Base-by-base conservation (phyloP, 2,113 vertebrate species). In the Poecile atricapillus region DNA sequence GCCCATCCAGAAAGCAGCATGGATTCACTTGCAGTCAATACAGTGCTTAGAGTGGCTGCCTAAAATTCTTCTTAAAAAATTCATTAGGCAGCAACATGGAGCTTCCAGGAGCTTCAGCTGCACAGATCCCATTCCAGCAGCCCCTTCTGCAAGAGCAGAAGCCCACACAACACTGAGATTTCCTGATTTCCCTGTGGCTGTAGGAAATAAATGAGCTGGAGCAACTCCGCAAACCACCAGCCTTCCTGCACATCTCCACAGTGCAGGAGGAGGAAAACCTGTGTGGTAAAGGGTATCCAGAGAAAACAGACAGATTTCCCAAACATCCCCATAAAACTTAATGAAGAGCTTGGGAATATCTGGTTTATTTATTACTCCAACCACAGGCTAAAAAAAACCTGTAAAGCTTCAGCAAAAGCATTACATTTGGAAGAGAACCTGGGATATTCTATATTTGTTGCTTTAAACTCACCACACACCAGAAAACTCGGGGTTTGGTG, bases 181-280 rank as follows among this genome's bases (percentile, higher is more conserved):
- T 81, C 23, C 79, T 4, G 6, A 43, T 73, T 83, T 87, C 75
- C 14, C 0, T 7, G 46, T 31, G 39, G 35, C 13, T 76, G 41
- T 7, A 65, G 64, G 62, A 87, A 86, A 87, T n/a, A 62, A 91
- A 60, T 12, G 86, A 93, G 58, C 50, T 64, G 56, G 70, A 79
- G 63, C 1, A 0, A 19, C 44, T 59, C 44, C 0, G 0, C 79
- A 93, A 59, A 71, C 25, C 75, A 37, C 33, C 0, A 0, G 8
- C 5, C n/a, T 56, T 68, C 89, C 93, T 39, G 55, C 39, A 13
- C 1, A 4, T 15, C 60, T 33, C 56, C 8, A 8, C 2, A 49
- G 28, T 20, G 71, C 68, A 87, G 44, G 33, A 83, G 73, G 46
- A 91, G 80, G 58, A 69, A 53, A 27, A n/a, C 44, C 68, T 37